phyloP scores from a whole-genome alignment of 2,888 invertebrate genomes.

The Drosophila fulvimacula region DNA sequence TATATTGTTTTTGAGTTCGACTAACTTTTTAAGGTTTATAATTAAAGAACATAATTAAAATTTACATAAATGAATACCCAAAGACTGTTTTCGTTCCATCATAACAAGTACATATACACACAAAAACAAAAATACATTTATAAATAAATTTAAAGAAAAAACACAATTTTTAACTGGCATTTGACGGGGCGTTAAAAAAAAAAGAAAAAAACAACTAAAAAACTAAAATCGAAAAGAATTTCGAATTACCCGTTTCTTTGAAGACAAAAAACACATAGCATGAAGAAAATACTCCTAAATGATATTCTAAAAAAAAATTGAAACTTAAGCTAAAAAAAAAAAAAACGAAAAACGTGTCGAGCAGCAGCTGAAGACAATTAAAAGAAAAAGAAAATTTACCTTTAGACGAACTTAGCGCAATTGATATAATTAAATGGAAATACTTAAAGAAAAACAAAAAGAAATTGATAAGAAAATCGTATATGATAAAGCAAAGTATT shows the following conservation, averaged over 20 bases:
- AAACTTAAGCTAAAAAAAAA: slow-evolving; percentile 48
- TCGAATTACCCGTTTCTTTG: slow-evolving; percentile 40
- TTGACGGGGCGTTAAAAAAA: slow-evolving; percentile 43
- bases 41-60: slow-evolving; percentile 60
- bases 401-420: slow-evolving; percentile 85
- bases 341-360: slow-evolving; percentile 33
- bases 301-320: slow-evolving; percentile 68
- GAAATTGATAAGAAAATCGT: slow-evolving; percentile 33
- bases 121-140: slow-evolving; percentile 43
- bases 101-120: slow-evolving; percentile 78
- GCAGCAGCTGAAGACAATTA: slow-evolving; percentile 46
- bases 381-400: slow-evolving; percentile 70
- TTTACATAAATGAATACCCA: slow-evolving; percentile 84
- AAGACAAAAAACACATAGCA: neutral
- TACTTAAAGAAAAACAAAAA: slow-evolving; percentile 42
- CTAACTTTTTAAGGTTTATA: slow-evolving; percentile 55
- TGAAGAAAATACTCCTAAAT: slow-evolving; percentile 65
- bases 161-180: slow-evolving; percentile 64
- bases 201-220: slow-evolving; percentile 41
- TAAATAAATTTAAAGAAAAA: slow-evolving; percentile 37
- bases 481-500: slow-evolving; percentile 62
- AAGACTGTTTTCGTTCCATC: slow-evolving; percentile 86
- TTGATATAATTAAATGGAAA: slow-evolving; percentile 81
- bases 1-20: slow-evolving; percentile 46
- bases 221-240: neutral